Evolutionary conservation across 2,888 invertebrate species (phyloP), one percentile per base, ranked within the genome.

Genomic region (Eupithecia subfuscata): DNA sequence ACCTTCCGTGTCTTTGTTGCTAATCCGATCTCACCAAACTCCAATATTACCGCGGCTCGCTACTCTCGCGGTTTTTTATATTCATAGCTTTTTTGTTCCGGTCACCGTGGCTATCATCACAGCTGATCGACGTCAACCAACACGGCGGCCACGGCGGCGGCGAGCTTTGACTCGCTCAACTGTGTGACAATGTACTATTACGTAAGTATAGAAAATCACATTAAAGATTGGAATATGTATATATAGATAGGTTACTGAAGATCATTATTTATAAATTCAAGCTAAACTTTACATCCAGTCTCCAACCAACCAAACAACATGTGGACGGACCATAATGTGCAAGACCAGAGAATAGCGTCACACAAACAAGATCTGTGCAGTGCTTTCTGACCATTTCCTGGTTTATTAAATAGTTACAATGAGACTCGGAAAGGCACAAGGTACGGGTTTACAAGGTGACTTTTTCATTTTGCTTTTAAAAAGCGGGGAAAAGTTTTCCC

Each of bases 401-500:
- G 12, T 14, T 22, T 43, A 22, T 37, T 11, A 68, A 25, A 22
- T 22, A 16, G 22, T 68, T 68, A 25, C 25, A 43, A 16, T 43
- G 68, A 68, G 25, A 40, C 5, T 43, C 68, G 7, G 68, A 68
- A 43, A 68, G 43, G 68, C 25, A 14, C 67, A 16, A 8, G 22
- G 22, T n/a, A 37, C 65, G 40, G 18, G 65, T 67, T 68, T 16
- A 40, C 68, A 22, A 67, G 67, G 65, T 43, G 43, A 68, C 43
- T 68, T 68, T 68, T 43, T 43, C 65, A 68, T 68, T 68, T 68
- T 45, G 43, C 68, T 68, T 25, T 45, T 68, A 43, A 14, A 40
- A 1, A 16, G 43, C n/a, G 14, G 12, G 30, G 43, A 25, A 67
- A 68, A 45, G 25, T 45, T 68, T 43, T 43, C 7, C 68, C 22